Conservation (phyloP, 2,888 invertebrate genomes). For the Tholera decimalis region DNA sequence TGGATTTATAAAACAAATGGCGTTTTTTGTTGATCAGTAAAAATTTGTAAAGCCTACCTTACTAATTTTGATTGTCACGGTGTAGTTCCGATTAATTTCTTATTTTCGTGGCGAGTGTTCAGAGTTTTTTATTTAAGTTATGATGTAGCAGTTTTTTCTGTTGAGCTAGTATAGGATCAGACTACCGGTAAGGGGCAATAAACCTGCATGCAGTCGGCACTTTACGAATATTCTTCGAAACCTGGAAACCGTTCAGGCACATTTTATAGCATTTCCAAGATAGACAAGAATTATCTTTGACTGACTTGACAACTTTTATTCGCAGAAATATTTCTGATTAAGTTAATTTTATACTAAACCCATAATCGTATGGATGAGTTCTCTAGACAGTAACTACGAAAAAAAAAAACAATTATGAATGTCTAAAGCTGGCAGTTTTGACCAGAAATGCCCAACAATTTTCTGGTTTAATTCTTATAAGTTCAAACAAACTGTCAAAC, state of each 20-base stretch:
- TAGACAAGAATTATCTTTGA: background rate
- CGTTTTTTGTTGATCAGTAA: slow-evolving; percentile 34
- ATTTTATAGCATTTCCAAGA: background rate
- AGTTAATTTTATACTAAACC: background rate
- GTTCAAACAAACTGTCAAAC: slow-evolving; percentile 58
- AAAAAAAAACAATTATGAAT: background rate
- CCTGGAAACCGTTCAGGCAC: background rate
- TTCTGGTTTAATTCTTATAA: slow-evolving; percentile 52
- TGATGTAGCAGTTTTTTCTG: slow-evolving; percentile 30
- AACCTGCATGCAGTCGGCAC: slow-evolving; percentile 8
- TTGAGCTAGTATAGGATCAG: slow-evolving; percentile 5
- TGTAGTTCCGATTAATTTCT: slow-evolving; percentile 41
- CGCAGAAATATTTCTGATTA: background rate
- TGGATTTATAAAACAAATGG: slow-evolving; percentile 33
- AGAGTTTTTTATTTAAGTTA: slow-evolving; percentile 8
- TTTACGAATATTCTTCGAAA: background rate
- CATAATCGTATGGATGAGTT: background rate
- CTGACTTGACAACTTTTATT: background rate
- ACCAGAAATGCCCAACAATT: slow-evolving; percentile 29
- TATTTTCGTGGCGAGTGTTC: slow-evolving; percentile 10
- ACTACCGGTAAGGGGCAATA: slow-evolving; percentile 24
- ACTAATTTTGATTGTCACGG: slow-evolving; percentile 45
- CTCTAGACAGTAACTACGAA: background rate
- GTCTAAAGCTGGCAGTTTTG: slow-evolving; percentile 31
- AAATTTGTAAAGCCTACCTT: slow-evolving; percentile 21